Evolutionary conservation across 2,113 vertebrate species (phyloP), one percentile per base, ranked within the genome.

Genomic region (Probosciger aterrimus): DNA sequence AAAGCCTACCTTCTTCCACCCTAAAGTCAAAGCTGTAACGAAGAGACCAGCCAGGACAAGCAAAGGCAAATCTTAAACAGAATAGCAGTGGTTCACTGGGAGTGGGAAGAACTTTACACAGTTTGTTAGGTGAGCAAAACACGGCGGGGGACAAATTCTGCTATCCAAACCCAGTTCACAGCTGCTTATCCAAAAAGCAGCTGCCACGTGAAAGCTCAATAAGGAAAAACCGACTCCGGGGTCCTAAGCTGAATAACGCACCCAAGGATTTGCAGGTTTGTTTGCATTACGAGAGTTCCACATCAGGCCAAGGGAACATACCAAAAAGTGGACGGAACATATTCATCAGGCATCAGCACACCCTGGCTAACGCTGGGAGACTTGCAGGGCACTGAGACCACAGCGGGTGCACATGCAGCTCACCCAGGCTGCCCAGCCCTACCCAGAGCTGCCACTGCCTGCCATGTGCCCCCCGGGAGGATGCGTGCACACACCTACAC

Each of bases 361-460:
- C 15, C 11, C 28, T 28, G 62, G 47, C 12, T 68, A 19, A 22
- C 3, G 4, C 0, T 63, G 2, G 49, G 76, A 82, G 59, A 28
- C 6, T 8, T 6, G 49, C 23, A 59, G 71, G 60, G 53, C 25
- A 62, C 85, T 33, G 81, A 89, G 81, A 31, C 39, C 76, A 60
- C 1, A 5, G 52, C 0, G 13, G 33, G 70, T 12, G 39, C 46
- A 17, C 5, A 3, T 1, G 22, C 24, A 64, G 65, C 83, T 70
- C 30, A 30, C 30, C 62, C 64, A n/a, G 87, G 86, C 70, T 77
- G 47, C 86, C 49, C 67, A 57, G 73, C 91, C 91, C 88, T 82
- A 28, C 67, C 43, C 2, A 15, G 85, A 92, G 93, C 82, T 93
- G 93, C 73, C 88, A 71, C 63, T 81, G 88, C 93, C 88, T 96